Evolutionary conservation across 2,888 invertebrate genomes (phyloP).

Genomic region (Himalopsyche anomala): DNA sequence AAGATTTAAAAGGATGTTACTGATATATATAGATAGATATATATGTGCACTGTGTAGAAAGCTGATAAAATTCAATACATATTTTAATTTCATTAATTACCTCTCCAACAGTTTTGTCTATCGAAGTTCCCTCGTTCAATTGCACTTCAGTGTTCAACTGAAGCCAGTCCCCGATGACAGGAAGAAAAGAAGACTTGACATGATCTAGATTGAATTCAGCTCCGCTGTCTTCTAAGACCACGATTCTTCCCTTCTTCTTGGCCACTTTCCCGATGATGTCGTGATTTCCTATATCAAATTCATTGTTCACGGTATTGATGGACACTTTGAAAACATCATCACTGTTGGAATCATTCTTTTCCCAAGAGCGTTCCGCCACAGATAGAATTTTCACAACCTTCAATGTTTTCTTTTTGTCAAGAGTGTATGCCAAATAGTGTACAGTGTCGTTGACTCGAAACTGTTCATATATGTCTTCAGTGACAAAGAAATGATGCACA

Average conservation of each 20-base stretch:
- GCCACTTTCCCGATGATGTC: constrained; percentile 71
- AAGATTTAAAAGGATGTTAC: too few species aligned
- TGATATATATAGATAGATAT: constrained; percentile 38
- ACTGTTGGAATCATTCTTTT: constrained; percentile 68
- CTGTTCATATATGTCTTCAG: constrained; percentile 64
- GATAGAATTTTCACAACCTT: constrained; percentile 78
- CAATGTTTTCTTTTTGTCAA: constrained; percentile 70
- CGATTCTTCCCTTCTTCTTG: constrained; percentile 70
- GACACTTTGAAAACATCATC: neutral
- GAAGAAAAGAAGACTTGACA: constrained; percentile 80
- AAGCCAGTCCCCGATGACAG: constrained; percentile 83
- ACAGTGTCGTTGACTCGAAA: constrained; percentile 77
- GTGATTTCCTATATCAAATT: constrained; percentile 61
- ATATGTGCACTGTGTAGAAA: too few species aligned
- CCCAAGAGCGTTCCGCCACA: constrained; percentile 76
- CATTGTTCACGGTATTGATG: neutral
- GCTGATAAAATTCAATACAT: too few species aligned
- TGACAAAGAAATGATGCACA: constrained; percentile 6
- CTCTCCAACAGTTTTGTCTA: constrained; percentile 73
- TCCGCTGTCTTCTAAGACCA: constrained; percentile 76
- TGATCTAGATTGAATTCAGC: constrained; percentile 80
- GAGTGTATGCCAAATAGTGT: constrained; percentile 75
- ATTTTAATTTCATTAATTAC: constrained; percentile 65
- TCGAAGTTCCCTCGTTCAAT: constrained; percentile 76
- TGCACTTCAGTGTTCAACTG: constrained; percentile 80